phyloP scores from a whole-genome alignment of 2,888 invertebrate species.

The Drosophila algonquin region DNA sequence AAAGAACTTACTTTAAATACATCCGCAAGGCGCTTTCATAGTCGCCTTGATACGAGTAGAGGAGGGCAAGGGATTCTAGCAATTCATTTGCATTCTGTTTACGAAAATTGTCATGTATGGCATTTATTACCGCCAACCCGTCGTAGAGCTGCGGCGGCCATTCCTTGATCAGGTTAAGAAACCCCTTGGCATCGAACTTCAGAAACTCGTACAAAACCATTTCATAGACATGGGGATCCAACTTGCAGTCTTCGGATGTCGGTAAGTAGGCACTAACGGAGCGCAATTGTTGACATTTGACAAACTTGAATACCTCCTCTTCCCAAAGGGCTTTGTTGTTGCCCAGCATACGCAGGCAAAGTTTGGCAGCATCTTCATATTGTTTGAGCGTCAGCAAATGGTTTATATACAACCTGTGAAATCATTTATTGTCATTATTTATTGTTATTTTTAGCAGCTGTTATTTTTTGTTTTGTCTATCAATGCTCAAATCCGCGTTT shows the following conservation, averaged over 20 bases:
- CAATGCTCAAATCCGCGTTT: background rate
- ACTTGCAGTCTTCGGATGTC: constrained; percentile 88
- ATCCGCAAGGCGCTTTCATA: constrained; percentile 96
- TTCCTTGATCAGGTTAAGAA: constrained; percentile 92
- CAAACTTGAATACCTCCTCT: constrained; percentile 95
- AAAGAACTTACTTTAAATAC: constrained; percentile 89
- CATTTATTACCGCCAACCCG: constrained; percentile 92
- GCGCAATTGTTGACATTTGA: constrained; percentile 91
- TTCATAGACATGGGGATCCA: constrained; percentile 95
- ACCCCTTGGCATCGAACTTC: constrained; percentile 91
- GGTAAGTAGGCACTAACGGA: constrained; percentile 93
- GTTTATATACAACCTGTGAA: constrained; percentile 89
- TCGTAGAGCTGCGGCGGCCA: constrained; percentile 95
- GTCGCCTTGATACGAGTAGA: constrained; percentile 93
- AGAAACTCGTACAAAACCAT: constrained; percentile 96
- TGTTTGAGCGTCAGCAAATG: constrained; percentile 89
- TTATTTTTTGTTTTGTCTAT: background rate
- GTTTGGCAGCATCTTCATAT: constrained; percentile 92
- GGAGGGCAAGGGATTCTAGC: constrained; percentile 93
- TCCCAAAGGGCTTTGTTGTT: constrained; percentile 95
- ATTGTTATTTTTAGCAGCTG: no score
- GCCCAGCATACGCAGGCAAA: constrained; percentile 93
- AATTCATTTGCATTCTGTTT: constrained; percentile 90
- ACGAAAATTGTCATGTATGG: constrained; percentile 92
- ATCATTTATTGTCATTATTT: background rate